Evolutionary conservation across 2,113 vertebrate species (phyloP).

Genomic region (Passerina amoena): DNA sequence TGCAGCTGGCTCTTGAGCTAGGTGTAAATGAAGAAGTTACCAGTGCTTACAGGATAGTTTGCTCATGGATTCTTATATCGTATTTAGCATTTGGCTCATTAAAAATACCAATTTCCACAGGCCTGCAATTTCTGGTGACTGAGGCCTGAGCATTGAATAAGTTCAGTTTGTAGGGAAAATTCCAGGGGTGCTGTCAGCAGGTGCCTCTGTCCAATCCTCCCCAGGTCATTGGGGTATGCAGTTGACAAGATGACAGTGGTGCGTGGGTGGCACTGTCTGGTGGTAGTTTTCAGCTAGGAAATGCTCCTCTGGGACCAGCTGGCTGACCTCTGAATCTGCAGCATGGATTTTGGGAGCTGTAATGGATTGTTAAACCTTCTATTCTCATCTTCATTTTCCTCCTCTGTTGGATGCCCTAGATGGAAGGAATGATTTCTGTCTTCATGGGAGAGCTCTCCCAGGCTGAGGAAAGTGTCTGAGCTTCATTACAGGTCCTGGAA

Average conservation of each 20-base stretch:
- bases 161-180: neutral
- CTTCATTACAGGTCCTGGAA: accelerated
- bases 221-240: accelerated
- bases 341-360: neutral
- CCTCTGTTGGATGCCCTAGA: neutral
- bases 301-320: neutral
- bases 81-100: neutral
- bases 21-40: neutral
- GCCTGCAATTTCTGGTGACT: neutral
- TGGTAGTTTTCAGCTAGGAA: neutral
- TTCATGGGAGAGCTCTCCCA: neutral
- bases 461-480: neutral
- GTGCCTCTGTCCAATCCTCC: accelerated
- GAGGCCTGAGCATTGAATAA: neutral
- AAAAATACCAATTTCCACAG: neutral
- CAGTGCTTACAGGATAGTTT: neutral
- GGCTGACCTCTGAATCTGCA: neutral
- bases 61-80: accelerated
- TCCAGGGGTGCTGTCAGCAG: accelerated
- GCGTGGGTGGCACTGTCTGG: neutral
- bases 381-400: neutral
- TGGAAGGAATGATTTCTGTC: neutral
- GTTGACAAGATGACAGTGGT: accelerated
- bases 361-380: neutral
- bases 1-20: neutral